These are phyloP conservation scores for Psettodes erumei DNA, from an alignment of 2,113 vertebrate species.

Conservation along the genomic window DNA sequence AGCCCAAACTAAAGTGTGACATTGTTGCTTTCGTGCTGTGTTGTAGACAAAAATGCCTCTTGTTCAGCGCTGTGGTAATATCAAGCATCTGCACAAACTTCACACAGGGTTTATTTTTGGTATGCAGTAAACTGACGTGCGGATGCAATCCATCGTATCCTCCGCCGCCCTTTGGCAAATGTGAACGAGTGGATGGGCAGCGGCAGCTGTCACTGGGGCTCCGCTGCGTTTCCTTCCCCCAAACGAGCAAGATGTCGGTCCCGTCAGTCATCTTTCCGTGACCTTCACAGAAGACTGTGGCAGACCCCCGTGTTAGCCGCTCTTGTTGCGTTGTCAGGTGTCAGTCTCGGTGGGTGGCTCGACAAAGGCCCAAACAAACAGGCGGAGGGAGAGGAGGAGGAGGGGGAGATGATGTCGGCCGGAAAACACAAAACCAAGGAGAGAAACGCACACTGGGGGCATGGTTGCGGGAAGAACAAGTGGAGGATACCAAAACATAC, in stretches of 20 bases:
- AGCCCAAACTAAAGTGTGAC: conserved; percentile 21
- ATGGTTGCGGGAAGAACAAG: conserved; percentile 45
- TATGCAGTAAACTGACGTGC: conserved; percentile 54
- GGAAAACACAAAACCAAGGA: conserved; percentile 41
- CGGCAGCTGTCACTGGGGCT: conserved; percentile 60
- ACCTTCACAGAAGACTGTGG: conserved; percentile 61
- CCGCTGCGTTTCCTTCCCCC: conserved; percentile 55
- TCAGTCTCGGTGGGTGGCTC: conserved; percentile 64
- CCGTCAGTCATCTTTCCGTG: conserved; percentile 69
- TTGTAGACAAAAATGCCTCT: conserved; percentile 4
- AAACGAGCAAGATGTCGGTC: conserved; percentile 58
- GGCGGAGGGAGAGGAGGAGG: conserved; percentile 40
- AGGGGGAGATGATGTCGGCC: conserved; percentile 48
- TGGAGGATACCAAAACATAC: conserved; percentile 62
- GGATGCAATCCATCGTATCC: conserved; percentile 62
- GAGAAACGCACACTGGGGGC: conserved; percentile 46
- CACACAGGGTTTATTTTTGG: conserved; percentile 43
- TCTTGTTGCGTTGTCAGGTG: conserved; percentile 59
- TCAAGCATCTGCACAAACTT: not conserved
- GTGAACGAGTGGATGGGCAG: conserved; percentile 63
- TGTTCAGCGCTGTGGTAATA: conserved; percentile 1
- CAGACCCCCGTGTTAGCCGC: conserved; percentile 42
- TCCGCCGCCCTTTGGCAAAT: conserved; percentile 44
- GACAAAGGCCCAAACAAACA: conserved; percentile 52
- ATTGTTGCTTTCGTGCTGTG: conserved; percentile 9